These are phyloP conservation scores for Bacillus rossius DNA, from an alignment of 1,140 invertebrate species.

Conservation along the genomic window DNA sequence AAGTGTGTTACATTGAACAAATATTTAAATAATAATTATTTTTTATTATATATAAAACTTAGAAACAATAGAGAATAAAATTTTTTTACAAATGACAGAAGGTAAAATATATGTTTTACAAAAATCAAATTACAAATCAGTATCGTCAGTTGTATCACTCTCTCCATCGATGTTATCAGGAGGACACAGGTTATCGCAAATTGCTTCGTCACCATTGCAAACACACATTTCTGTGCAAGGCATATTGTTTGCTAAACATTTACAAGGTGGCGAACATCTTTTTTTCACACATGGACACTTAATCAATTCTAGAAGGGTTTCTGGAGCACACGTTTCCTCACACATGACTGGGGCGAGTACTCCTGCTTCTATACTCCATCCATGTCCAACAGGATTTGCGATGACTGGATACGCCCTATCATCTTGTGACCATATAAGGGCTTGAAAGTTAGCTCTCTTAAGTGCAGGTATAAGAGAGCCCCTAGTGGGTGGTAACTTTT, in stretches of 20 bases:
- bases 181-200: not conserved
- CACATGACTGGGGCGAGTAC: not conserved
- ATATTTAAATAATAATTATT: too few species aligned
- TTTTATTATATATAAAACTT: too few species aligned
- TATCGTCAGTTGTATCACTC: too few species aligned
- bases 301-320: slow-evolving; percentile 6
- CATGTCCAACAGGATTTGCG: not conserved
- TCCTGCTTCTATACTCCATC: not conserved
- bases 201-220: slow-evolving; percentile 12
- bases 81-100: too few species aligned
- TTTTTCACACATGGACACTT: not conserved
- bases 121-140: too few species aligned
- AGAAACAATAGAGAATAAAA: too few species aligned
- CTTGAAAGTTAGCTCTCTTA: slow-evolving; percentile 5
- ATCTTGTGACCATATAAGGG: not conserved
- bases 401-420: not conserved
- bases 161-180: not conserved
- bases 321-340: slow-evolving; percentile 7
- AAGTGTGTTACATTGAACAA: too few species aligned
- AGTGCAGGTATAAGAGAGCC: not conserved
- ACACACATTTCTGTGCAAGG: slow-evolving; percentile 7
- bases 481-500: slow-evolving; percentile 8
- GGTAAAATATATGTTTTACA: too few species aligned
- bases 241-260: slow-evolving; percentile 10
- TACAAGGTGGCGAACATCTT: slow-evolving; percentile 8